These are phyloP conservation scores for Sorex fumeus DNA, from an alignment of 2,113 vertebrate species.

Conservation along the genomic window DNA sequence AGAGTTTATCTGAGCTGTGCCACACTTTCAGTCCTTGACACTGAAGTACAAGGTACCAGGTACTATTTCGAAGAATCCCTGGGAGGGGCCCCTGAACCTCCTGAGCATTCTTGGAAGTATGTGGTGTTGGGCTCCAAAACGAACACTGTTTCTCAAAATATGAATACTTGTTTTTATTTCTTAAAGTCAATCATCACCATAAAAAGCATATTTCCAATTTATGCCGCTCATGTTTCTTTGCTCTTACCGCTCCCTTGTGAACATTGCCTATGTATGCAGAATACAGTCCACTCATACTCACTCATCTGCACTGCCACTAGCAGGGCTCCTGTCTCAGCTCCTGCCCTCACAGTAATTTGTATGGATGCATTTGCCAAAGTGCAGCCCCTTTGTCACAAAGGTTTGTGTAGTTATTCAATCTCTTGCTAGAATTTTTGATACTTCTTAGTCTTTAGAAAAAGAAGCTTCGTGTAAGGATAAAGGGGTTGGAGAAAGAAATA, in stretches of 20 bases:
- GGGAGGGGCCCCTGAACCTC: no score
- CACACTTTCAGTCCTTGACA: no score
- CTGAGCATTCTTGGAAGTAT: background rate
- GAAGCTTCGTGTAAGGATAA: background rate
- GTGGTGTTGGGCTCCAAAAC: background rate
- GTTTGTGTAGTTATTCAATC: slow-evolving; percentile 35
- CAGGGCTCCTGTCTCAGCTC: slow-evolving; percentile 6
- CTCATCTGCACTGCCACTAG: slow-evolving; percentile 36
- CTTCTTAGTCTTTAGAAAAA: slow-evolving; percentile 64
- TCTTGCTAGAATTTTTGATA: slow-evolving; percentile 41
- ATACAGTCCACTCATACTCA: background rate
- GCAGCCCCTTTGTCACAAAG: background rate
- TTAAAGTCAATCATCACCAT: background rate
- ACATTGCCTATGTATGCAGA: background rate
- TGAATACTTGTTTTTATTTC: background rate
- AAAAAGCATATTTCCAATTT: background rate
- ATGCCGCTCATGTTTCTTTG: background rate
- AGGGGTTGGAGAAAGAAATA: background rate
- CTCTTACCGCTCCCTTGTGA: background rate
- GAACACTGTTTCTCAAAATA: background rate
- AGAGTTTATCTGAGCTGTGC: no score
- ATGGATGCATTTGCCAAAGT: background rate
- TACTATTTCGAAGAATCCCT: no score
- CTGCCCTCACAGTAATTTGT: slow-evolving; percentile 14
- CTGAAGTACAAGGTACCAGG: no score